Conservation (phyloP, 2,113 vertebrate genomes). For the Bufo bufo region DNA sequence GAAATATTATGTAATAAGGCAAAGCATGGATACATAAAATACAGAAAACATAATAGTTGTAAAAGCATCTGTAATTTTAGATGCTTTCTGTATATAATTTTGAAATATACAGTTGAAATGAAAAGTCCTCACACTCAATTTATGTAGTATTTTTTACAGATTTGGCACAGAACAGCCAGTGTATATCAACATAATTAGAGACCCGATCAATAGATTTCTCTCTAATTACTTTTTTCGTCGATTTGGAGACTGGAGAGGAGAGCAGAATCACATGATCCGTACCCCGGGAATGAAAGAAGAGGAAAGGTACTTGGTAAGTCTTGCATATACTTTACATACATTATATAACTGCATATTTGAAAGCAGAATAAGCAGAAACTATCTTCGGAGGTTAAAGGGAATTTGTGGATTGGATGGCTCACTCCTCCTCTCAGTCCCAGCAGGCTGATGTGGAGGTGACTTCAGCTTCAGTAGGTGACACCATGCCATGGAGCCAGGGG, state of each 20-base stretch:
- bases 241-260: constrained; percentile 97
- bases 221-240: constrained; percentile 99
- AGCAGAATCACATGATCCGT: constrained; percentile 97
- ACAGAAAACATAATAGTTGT: too few species aligned
- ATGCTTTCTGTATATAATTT: too few species aligned
- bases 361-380: background rate
- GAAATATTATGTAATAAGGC: too few species aligned
- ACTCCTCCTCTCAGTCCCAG: too few species aligned
- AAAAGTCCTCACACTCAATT: background rate
- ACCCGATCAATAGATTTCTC: constrained; percentile 93
- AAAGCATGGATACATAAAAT: too few species aligned
- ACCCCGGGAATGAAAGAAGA: constrained; percentile 97
- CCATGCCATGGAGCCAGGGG: too few species aligned
- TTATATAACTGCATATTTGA: too few species aligned
- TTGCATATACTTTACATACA: background rate
- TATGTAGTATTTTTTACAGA: constrained; percentile 70
- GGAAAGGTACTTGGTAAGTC: constrained; percentile 93
- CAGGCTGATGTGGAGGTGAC: too few species aligned
- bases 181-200: constrained; percentile 97
- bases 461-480: too few species aligned
- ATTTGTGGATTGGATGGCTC: too few species aligned
- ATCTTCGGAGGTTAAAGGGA: background rate
- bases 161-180: constrained; percentile 96
- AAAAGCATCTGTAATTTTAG: too few species aligned
- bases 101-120: too few species aligned